A percentile compares a stretch with the other conserved stretches of the same genome.
These are phyloP conservation scores for Tragelaphus buxtoni DNA, from an alignment of 2,113 vertebrate genomes.

Conservation along the genomic window DNA sequence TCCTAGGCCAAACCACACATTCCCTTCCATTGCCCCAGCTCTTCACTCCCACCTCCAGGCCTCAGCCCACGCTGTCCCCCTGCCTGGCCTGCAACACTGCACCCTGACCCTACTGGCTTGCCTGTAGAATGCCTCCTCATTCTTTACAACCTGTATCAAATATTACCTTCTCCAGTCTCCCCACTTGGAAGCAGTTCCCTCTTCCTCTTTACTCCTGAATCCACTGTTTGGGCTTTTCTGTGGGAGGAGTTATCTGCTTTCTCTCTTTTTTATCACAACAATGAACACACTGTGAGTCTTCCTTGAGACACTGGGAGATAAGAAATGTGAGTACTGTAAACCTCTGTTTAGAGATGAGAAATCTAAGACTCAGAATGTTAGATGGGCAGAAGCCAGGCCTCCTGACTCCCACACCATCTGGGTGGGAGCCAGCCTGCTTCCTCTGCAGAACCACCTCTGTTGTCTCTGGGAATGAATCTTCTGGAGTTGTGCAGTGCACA, in stretches of 20 bases:
- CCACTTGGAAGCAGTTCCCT: not conserved
- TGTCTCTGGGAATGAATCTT: not conserved
- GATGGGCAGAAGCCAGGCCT: not conserved
- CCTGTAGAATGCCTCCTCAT: not conserved
- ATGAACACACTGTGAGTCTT: not conserved
- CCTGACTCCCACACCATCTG: not conserved
- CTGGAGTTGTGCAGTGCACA: not conserved
- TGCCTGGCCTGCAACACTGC: not conserved
- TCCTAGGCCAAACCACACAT: not conserved
- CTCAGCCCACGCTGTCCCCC: not conserved
- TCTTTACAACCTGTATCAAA: not conserved
- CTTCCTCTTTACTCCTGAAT: not conserved
- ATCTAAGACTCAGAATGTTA: not conserved
- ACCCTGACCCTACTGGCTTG: not conserved
- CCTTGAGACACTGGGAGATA: not conserved
- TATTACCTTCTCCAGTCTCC: not conserved
- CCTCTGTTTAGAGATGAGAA: not conserved
- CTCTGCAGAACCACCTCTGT: not conserved
- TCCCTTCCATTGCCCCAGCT: not conserved
- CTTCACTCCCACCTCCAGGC: not conserved
- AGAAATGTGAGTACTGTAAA: not conserved
- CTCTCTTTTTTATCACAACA: not conserved
- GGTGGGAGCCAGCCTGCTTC: not conserved
- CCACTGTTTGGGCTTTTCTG: not conserved
- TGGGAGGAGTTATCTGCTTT: not conserved